A percentile compares a stretch with the other conserved stretches of the same genome.
phyloP scores from a whole-genome alignment of 2,113 vertebrate species.

The Empidonax alnorum region DNA sequence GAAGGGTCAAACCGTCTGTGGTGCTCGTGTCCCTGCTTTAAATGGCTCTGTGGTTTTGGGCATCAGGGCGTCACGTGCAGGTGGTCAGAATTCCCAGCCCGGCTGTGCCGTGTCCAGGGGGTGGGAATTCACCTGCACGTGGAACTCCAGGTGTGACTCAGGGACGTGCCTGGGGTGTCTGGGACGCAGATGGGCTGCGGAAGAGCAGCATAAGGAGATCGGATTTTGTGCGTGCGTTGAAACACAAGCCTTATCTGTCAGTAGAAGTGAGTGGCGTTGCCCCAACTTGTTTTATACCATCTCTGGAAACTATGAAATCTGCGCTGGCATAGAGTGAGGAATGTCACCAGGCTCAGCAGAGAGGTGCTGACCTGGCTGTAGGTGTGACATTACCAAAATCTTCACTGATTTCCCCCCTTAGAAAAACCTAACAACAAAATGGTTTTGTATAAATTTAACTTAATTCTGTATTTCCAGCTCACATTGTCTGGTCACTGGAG shows the following conservation, averaged over 20 bases:
- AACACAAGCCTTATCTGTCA: neutral
- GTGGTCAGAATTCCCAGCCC: neutral
- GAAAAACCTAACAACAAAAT: neutral
- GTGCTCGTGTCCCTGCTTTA: neutral
- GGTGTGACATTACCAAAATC: neutral
- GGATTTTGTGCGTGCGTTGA: neutral
- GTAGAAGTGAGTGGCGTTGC: neutral
- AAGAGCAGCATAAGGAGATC: neutral
- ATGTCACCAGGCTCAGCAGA: neutral
- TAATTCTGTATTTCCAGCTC: neutral
- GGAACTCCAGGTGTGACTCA: rapidly evolving
- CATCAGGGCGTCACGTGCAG: rapidly evolving
- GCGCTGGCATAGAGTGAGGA: neutral
- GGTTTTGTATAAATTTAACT: neutral
- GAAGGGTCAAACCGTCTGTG: neutral
- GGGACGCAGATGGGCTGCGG: rapidly evolving
- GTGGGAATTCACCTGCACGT: neutral
- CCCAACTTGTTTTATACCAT: neutral
- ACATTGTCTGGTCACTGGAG: neutral
- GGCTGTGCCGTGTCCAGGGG: rapidly evolving
- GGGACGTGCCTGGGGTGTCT: rapidly evolving
- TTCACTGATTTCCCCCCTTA: neutral
- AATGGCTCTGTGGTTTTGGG: neutral
- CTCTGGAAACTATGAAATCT: neutral
- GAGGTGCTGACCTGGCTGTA: neutral